These are phyloP conservation scores for Palythoa grandiflora DNA, from an alignment of 92 coral and sea anemone species.

Conservation along the genomic window DNA sequence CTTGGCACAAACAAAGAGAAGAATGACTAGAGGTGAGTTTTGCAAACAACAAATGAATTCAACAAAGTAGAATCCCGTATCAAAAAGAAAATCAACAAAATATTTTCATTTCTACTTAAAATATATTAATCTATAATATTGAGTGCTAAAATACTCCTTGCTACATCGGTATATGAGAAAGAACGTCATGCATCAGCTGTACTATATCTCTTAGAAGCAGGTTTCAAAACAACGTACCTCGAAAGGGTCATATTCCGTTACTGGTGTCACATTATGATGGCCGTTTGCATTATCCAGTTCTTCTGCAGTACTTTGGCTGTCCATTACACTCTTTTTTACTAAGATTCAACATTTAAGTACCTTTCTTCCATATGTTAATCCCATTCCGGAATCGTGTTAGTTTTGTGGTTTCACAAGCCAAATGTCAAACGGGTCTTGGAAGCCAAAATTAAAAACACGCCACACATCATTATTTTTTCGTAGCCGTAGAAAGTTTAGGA, in stretches of 20 bases:
- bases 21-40: too few relatives aligned
- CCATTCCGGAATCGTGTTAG: not conserved
- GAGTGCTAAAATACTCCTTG: too few relatives aligned
- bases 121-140: too few relatives aligned
- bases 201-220: not conserved
- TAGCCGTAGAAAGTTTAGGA: not conserved
- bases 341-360: not conserved
- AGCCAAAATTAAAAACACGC: conserved; percentile 2
- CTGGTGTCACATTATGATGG: conserved; percentile 76
- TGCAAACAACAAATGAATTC: too few relatives aligned
- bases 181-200: too few relatives aligned
- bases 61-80: too few relatives aligned
- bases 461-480: conserved; percentile 3
- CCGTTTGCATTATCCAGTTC: conserved; percentile 43
- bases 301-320: conserved; percentile 40
- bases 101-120: too few relatives aligned
- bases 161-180: too few relatives aligned
- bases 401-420: conserved; percentile 39
- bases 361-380: conserved; percentile 59
- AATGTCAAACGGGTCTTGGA: conserved; percentile 52
- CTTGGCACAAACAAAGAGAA: too few relatives aligned
- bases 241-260: conserved; percentile 96
- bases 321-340: conserved; percentile 36
- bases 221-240: conserved; percentile 77
- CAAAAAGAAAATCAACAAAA: too few relatives aligned